Conservation (phyloP, 2,888 invertebrate genomes). For the Calliphora vomitoria region DNA sequence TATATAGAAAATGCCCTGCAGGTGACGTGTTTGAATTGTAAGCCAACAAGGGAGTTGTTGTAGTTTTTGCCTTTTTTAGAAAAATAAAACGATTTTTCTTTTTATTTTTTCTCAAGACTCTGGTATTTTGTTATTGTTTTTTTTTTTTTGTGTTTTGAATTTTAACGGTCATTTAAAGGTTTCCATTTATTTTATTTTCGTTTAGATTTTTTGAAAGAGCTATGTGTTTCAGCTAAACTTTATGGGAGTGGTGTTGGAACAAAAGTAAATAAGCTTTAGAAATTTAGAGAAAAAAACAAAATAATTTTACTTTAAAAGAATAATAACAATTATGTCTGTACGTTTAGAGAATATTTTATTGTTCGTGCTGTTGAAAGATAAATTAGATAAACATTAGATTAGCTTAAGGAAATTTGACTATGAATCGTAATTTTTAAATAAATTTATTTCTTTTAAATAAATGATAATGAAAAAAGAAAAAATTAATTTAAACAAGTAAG, state of each 20-base stretch:
- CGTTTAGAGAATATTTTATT: not conserved
- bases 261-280: not conserved
- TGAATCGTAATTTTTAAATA: too few relatives aligned
- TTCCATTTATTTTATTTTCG: not conserved
- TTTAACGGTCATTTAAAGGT: slow-evolving; percentile 1
- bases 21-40: slow-evolving; percentile 35
- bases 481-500: too few relatives aligned
- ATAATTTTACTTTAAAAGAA: not conserved
- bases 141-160: not conserved
- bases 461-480: too few relatives aligned
- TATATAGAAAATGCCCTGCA: not conserved
- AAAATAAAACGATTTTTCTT: not conserved
- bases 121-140: not conserved
- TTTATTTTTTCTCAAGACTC: not conserved
- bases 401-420: too few relatives aligned
- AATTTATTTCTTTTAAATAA: too few relatives aligned
- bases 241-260: not conserved
- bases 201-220: not conserved
- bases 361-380: not conserved
- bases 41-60: slow-evolving; percentile 15
- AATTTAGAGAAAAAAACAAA: not conserved
- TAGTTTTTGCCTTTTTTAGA: not conserved
- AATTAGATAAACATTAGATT: not conserved
- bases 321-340: not conserved
- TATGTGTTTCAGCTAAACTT: not conserved